A percentile compares a stretch with the other conserved stretches of the same genome.
Conservation (phyloP, 2,797 vertebrate genomes). For the Tangara arthus region DNA sequence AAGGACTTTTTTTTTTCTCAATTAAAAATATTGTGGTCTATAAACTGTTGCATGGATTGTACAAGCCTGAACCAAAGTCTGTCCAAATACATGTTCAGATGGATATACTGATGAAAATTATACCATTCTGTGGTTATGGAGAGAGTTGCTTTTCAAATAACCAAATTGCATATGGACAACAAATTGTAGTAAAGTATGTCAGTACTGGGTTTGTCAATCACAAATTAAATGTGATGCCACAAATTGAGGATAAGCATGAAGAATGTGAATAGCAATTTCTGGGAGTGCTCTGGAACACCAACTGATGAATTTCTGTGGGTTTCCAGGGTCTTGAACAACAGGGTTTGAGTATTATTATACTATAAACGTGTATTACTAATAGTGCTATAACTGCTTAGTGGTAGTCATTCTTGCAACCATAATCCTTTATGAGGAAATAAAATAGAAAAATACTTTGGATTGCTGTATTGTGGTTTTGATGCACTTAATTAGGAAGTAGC, state of each 20-base stretch:
- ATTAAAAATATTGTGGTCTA: not conserved
- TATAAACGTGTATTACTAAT: not conserved
- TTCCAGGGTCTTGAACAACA: not conserved
- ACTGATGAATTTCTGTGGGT: not conserved
- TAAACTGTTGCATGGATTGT: not conserved
- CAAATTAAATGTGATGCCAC: not conserved
- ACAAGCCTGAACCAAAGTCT: not conserved
- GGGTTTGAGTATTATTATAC: not conserved
- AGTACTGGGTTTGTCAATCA: not conserved
- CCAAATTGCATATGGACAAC: not conserved
- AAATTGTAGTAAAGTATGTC: not conserved
- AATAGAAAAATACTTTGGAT: conserved; percentile 18
- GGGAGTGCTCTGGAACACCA: not conserved
- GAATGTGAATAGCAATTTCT: not conserved
- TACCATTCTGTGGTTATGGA: not conserved
- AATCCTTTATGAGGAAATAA: conserved; percentile 22
- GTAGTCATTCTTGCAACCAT: not conserved
- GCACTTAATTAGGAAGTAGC: conserved; percentile 31
- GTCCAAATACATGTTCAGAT: not conserved
- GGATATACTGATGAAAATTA: not conserved
- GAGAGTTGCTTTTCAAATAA: not conserved
- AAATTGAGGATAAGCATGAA: not conserved
- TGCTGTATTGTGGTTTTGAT: not conserved
- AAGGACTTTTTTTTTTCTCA: not conserved
- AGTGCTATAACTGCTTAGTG: not conserved